Conservation (phyloP, 2,797 vertebrate genomes). For the Gambusia yucatana region DNA sequence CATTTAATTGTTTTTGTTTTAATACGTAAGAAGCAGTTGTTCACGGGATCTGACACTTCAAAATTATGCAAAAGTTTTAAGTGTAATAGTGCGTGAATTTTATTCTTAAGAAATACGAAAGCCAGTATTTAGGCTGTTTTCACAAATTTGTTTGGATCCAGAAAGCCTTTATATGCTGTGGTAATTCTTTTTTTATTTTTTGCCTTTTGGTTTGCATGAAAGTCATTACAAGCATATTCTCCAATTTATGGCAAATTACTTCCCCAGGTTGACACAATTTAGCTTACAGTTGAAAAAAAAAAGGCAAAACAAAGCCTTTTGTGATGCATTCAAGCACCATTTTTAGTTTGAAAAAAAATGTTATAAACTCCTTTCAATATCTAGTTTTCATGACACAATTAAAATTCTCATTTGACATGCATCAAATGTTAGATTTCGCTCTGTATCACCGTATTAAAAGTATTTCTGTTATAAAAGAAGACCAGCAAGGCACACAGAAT, state of each 20-base stretch:
- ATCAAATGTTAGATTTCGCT: neutral
- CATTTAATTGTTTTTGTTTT: neutral
- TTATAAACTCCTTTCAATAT: neutral
- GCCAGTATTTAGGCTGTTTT: neutral
- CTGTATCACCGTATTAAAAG: constrained; percentile 1
- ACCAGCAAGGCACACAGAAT: neutral
- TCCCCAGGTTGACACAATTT: neutral
- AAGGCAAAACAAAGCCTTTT: neutral
- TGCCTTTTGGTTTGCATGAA: neutral
- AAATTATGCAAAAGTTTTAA: neutral
- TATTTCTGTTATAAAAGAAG: neutral
- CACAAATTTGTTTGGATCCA: neutral
- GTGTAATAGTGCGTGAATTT: neutral
- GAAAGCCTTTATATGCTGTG: neutral
- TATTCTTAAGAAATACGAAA: neutral
- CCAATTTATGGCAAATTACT: constrained; percentile 19
- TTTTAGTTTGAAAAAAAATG: neutral
- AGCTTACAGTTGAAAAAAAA: neutral
- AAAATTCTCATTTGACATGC: neutral
- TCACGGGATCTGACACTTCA: neutral
- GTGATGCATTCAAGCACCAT: neutral
- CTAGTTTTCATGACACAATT: neutral
- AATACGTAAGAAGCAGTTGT: constrained; percentile 18
- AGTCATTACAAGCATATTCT: constrained; percentile 17
- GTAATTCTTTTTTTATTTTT: neutral